These are phyloP conservation scores for Apotomis betuletana DNA, from an alignment of 2,888 invertebrate genomes.

Conservation along the genomic window DNA sequence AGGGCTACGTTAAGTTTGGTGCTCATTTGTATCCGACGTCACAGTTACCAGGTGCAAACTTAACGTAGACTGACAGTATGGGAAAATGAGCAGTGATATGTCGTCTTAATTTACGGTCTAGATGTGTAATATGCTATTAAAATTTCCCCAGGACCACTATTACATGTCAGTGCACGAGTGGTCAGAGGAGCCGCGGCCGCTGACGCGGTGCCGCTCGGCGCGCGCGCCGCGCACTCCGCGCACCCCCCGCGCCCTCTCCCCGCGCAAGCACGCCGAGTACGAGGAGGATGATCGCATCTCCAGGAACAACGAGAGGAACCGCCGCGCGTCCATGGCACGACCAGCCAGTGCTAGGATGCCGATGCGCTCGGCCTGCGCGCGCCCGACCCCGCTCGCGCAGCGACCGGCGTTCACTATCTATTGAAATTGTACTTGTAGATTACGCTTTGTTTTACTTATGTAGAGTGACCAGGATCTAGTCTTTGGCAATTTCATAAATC, in stretches of 20 bases:
- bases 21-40: too few species aligned
- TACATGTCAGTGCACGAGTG: slow-evolving; percentile 70
- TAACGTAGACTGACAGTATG: background rate
- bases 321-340: slow-evolving; percentile 62
- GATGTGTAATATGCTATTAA: slow-evolving; percentile 16
- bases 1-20: too few species aligned
- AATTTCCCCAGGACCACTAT: slow-evolving; percentile 65
- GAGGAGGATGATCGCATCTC: slow-evolving; percentile 60
- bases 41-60: too few species aligned
- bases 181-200: slow-evolving; percentile 66
- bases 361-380: slow-evolving; percentile 62
- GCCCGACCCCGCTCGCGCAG: slow-evolving; percentile 68
- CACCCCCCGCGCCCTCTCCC: slow-evolving; percentile 56
- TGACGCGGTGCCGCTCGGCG: slow-evolving; percentile 72
- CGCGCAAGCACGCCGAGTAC: slow-evolving; percentile 55
- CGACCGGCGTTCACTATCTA: slow-evolving; percentile 77
- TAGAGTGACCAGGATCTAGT: background rate
- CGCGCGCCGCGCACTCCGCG: slow-evolving; percentile 61
- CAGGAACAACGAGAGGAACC: slow-evolving; percentile 68
- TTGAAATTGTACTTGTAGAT: slow-evolving; percentile 47
- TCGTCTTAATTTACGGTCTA: background rate
- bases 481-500: background rate
- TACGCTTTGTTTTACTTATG: background rate
- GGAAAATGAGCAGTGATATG: background rate
- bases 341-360: slow-evolving; percentile 70